Conservation (phyloP, 2,797 vertebrate species). For the Anguilla obscura region DNA sequence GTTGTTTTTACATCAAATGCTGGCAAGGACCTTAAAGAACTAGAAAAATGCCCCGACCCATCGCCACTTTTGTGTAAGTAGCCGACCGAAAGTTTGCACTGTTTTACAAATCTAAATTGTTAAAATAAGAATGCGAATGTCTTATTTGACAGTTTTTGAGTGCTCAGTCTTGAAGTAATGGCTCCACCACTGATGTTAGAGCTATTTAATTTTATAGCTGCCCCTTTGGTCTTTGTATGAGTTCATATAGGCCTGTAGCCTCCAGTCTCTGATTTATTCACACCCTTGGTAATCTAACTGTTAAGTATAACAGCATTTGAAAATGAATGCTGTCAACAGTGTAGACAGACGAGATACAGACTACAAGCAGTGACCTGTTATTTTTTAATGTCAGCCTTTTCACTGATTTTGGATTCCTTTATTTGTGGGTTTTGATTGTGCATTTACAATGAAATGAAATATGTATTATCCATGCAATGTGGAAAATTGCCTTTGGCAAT, state of each 20-base stretch:
- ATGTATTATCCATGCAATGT: neutral
- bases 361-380: too few relatives aligned
- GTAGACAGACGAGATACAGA: too few relatives aligned
- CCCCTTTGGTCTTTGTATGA: neutral
- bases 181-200: neutral
- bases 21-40: constrained; percentile 1
- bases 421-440: too few relatives aligned
- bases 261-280: neutral
- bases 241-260: neutral
- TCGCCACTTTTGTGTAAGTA: constrained; percentile 70
- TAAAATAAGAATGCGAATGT: neutral
- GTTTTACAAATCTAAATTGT: neutral
- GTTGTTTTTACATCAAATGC: neutral
- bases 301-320: too few relatives aligned
- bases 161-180: neutral
- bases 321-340: too few relatives aligned
- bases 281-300: neutral
- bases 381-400: too few relatives aligned
- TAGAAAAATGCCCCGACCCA: constrained; percentile 64
- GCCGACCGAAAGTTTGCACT: neutral
- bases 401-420: too few relatives aligned
- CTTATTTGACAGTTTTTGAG: neutral
- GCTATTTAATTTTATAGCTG: too few relatives aligned
- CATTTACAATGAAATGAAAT: too few relatives aligned
- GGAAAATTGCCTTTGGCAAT: neutral